phyloP scores from a whole-genome alignment of 2,888 invertebrate species.

The Erynnis tages region DNA sequence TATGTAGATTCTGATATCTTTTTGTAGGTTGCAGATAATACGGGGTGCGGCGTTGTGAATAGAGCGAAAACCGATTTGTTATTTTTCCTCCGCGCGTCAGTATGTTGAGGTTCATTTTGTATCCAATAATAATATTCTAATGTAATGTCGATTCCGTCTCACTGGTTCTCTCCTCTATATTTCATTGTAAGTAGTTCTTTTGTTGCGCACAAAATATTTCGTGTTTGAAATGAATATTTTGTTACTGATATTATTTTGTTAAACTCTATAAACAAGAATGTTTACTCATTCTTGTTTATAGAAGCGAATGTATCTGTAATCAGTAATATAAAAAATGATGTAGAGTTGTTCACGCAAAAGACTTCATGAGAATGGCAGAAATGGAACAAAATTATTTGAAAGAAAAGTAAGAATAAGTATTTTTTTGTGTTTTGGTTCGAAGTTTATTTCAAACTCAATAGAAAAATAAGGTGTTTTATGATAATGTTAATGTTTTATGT shows the following conservation, averaged over 20 bases:
- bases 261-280: no score
- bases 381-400: no score
- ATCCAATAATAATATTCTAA: conserved; percentile 32
- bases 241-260: neutral
- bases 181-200: conserved; percentile 1
- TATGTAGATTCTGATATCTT: conserved; percentile 55
- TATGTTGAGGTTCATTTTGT: conserved; percentile 34
- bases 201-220: neutral
- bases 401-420: no score
- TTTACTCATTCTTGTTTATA: no score
- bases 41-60: conserved; percentile 48
- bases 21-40: conserved; percentile 49
- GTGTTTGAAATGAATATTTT: neutral
- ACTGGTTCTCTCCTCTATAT: conserved; percentile 14
- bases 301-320: no score
- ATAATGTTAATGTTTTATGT: no score
- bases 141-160: conserved; percentile 16
- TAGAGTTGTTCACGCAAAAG: no score
- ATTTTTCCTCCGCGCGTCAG: conserved; percentile 41
- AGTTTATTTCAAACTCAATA: no score
- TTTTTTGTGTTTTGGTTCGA: no score
- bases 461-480: no score
- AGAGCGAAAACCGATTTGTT: conserved; percentile 48
- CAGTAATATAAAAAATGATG: no score
- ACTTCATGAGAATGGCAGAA: no score